Evolutionary conservation across 2,113 vertebrate species (phyloP), one percentile per base, ranked within the genome.

Genomic region (Plecturocebus donacophilus): DNA sequence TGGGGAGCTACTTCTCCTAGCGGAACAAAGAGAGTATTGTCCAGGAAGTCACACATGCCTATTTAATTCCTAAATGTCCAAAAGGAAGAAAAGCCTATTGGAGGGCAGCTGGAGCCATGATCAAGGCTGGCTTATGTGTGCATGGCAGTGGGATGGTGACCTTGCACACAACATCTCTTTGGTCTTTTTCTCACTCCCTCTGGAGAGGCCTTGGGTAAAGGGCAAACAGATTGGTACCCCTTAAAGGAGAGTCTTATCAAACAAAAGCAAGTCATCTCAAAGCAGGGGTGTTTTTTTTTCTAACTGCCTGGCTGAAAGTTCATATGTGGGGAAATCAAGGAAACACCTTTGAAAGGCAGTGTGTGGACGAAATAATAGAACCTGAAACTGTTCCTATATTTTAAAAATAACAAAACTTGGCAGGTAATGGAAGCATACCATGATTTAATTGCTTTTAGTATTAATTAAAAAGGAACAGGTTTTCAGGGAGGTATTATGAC

Each of bases 341-440:
- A 94, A 95, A 93, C 40, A 80, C 84, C 70, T 91, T 96, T 87
- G 66, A 81, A 96, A 95, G 47, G 47, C 81, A 93, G 66, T 40
- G 2, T 56, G 20, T 73, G 88, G 75, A 94, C 54, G 19, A 86
- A 88, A 94, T 64, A 94, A 85, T 75, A 90, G 71, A 95, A 92
- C 82, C 88, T 8, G 2, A 96, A 82, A 56, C 68, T 1, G 0
- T 64, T 97, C 88, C 92, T 91, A n/a, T 91, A 40, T 91, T 97
- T 97, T 96, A 95, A 97, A 98, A 96, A 97, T 96, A 98, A 96
- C 91, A 81, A 86, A 96, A 97, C 93, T 97, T 98, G 98, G 95
- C 97, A 97, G 96, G 96, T 98, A 95, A 92, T 80, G 77, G 91
- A 77, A 96, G 54, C 79, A 42, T 3, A 76, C 82, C 61, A 87